A percentile compares a stretch with the other conserved stretches of the same genome.
Evolutionary conservation across 2,888 invertebrate species (phyloP).

Genomic region (Epistrophella euchroma): DNA sequence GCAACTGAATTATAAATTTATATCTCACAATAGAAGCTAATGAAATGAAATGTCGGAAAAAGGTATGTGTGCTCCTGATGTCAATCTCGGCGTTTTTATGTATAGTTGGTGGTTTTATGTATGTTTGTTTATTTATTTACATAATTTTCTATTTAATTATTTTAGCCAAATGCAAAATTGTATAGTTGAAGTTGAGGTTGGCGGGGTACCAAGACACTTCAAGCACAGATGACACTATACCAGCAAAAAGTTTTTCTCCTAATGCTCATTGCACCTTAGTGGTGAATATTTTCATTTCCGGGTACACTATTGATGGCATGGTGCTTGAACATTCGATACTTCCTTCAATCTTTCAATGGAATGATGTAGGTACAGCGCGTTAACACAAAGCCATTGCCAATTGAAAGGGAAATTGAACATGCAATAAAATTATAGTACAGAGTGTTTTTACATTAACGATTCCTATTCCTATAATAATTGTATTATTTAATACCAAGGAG

Average conservation of each 20-base stretch:
- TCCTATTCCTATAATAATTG: not conserved
- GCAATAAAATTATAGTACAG: slow-evolving; percentile 5
- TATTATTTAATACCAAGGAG: not conserved
- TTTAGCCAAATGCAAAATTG: slow-evolving; percentile 48
- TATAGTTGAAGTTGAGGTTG: not conserved
- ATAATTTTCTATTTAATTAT: slow-evolving; percentile 57
- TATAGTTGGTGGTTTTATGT: not conserved
- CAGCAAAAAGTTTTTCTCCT: slow-evolving; percentile 12
- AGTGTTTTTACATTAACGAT: slow-evolving; percentile 6
- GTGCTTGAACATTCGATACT: slow-evolving; percentile 31
- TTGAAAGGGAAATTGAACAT: slow-evolving; percentile 48
- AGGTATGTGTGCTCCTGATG: slow-evolving; percentile 22
- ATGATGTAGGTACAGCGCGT: not conserved
- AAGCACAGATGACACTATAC: slow-evolving; percentile 21
- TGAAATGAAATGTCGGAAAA: slow-evolving; percentile 29
- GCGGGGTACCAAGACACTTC: not conserved
- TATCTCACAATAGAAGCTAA: slow-evolving; percentile 57
- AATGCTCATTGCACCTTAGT: slow-evolving; percentile 45
- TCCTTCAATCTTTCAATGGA: slow-evolving; percentile 22
- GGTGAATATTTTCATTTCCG: slow-evolving; percentile 59
- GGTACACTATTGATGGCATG: slow-evolving; percentile 24
- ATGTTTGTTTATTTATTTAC: slow-evolving; percentile 16
- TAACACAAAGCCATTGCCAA: slow-evolving; percentile 12
- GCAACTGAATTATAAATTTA: slow-evolving; percentile 58
- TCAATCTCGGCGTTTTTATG: not conserved